These are phyloP conservation scores for Malurus elegans DNA, from an alignment of 2,113 vertebrate genomes.

Conservation along the genomic window DNA sequence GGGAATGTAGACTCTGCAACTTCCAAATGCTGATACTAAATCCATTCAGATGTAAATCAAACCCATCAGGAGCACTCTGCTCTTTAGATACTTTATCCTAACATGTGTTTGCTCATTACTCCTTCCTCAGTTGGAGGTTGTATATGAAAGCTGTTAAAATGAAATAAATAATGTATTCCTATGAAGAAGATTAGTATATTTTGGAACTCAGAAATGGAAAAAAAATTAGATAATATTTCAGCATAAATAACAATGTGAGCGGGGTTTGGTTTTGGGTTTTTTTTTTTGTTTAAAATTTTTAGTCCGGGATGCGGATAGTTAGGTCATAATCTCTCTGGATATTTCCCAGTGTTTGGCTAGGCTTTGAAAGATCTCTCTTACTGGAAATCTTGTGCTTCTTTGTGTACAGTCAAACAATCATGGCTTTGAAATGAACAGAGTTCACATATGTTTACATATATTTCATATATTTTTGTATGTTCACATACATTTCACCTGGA, in stretches of 20 bases:
- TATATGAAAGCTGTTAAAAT: slow-evolving; percentile 5
- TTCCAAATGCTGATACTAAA: slow-evolving; percentile 45
- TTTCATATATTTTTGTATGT: background rate
- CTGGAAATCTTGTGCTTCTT: background rate
- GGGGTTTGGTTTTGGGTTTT: background rate
- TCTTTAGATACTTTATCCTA: background rate
- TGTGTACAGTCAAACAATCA: background rate
- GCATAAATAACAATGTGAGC: background rate
- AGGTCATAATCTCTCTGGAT: slow-evolving; percentile 4
- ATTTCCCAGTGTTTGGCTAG: background rate
- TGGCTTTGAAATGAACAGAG: background rate
- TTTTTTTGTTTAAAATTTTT: background rate
- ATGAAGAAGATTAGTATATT: background rate
- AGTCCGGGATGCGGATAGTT: background rate
- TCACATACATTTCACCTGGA: background rate
- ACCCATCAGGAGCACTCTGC: background rate
- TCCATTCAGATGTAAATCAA: slow-evolving; percentile 38
- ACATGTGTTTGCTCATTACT: background rate
- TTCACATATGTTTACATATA: background rate
- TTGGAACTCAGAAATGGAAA: slow-evolving; percentile 15
- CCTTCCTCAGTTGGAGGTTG: background rate
- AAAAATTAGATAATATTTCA: background rate
- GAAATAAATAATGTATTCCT: background rate
- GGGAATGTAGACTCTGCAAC: background rate
- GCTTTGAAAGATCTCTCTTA: background rate